Evolutionary conservation across 2,113 vertebrate species (phyloP), one percentile per base, ranked within the genome.

Genomic region (Lampris incognitus): DNA sequence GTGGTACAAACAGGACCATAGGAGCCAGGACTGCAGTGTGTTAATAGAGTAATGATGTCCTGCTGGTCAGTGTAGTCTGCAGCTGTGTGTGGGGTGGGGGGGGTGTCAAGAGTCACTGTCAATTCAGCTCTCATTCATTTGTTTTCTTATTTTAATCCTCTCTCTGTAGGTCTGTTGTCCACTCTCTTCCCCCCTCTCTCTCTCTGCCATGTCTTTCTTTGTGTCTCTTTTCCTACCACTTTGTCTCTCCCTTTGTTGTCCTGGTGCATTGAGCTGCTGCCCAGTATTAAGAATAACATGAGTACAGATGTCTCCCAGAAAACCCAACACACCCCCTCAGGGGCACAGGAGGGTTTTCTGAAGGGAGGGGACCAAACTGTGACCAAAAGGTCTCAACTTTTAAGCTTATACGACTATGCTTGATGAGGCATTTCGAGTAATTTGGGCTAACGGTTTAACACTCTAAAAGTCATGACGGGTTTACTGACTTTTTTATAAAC

Each of bases 71-170:
- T n/a, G 9, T 54, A 67, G 44, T 54, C 67, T 50, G 44, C 44
- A 46, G 44, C 51, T 54, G 3, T 54, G 51, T 54, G 51, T 54
- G 7, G 9, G 7, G 4, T 37, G n/a, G 11, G 75, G 54, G 67
- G 11, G 68, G 48, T 51, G 64, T 48, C 58, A 39, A 11, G 5
- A 63, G 3, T 52, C 50, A 36, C 62, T 66, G 42, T 77, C 54
- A 57, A 72, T 58, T 80, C 60, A 81, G 66, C 62, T 69, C 57
- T 79, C 42, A 46, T 48, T 63, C 61, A 40, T 8, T 42, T 69
- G 74, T 76, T 73, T 73, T 78, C 57, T 78, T 65, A 39, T 75
- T 83, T 74, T 46, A 63, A 68, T 62, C 36, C 56, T 38, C 24
- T 38, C 24, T 49, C 9, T 64, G 7, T 51, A 1, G 24, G 24